Evolutionary conservation across 2,888 invertebrate genomes (phyloP), one percentile per base, ranked within the genome.

Genomic region (Cordylochernes scorpioides): DNA sequence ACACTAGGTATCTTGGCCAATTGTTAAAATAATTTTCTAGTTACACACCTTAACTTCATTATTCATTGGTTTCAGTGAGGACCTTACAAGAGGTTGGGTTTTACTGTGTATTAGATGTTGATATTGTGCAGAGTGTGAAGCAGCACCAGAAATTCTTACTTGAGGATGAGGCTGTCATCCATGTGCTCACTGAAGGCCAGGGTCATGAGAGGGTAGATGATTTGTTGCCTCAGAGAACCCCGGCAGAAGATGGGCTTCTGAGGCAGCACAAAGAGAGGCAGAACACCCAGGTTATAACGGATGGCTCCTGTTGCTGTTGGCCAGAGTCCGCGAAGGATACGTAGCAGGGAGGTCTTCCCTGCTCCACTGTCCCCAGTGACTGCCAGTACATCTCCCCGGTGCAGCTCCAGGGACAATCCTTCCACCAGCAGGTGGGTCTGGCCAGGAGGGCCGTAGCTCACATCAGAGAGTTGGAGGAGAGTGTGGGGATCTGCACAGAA

Each of bases 281-380:
- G 45, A 42, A 31, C 6, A n/a, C n/a, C 25, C 8, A 35, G n/a
- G 8, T n/a, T 30, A 15, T 42, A 32, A 4, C 35, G 32, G 10
- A 51, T 32, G 6, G 30, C 27, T 2, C 50, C 50, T 22, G 35
- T 30, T 5, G 36, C 40, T 25, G 49, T 46, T 6, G 52, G 51
- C 63, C 63, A 65, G n/a, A 65, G 46, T 4, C 60, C 60, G 36
- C 55, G 53, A 19, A 64, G 44, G 16, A 61, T 49, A 16, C 64
- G 45, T 12, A 64, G 46, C n/a, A 65, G 44, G 18, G 62, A 61
- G 10, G 60, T 60, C 45, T 64, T 64, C 7, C 63, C 64, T 42
- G 55, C 52, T 2, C 62, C 59, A 45, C 61, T 62, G 36, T 56
- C 52, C 5, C 64, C 64, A 13, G 57, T 58, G 16, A 64, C 52